Conservation (phyloP, 2,888 invertebrate species). For the Mechanitis mazaeus region DNA sequence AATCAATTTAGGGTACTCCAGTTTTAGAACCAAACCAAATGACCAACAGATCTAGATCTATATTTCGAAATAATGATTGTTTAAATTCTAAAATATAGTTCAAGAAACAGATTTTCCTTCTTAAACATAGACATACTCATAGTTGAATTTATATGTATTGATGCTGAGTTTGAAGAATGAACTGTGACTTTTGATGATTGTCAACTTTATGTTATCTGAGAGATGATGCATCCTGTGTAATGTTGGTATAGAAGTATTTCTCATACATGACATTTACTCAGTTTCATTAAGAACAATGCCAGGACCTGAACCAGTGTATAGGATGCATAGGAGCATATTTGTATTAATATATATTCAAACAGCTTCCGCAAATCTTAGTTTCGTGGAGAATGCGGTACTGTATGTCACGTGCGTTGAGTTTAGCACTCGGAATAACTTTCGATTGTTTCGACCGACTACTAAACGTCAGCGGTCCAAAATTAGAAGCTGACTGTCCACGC, state of each 20-base stretch:
- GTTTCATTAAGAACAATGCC: too few relatives aligned
- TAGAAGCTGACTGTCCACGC: slow-evolving; percentile 60
- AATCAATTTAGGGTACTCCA: too few relatives aligned
- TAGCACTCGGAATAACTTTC: slow-evolving; percentile 70
- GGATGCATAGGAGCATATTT: neutral
- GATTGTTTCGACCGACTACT: slow-evolving; percentile 62
- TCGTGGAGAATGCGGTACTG: slow-evolving; percentile 58
- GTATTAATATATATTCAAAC: slow-evolving; percentile 26
- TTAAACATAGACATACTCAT: too few relatives aligned
- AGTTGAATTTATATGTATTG: too few relatives aligned
- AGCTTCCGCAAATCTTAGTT: slow-evolving; percentile 49
- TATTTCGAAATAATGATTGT: too few relatives aligned
- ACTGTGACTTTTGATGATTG: too few relatives aligned
- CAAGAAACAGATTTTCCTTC: too few relatives aligned
- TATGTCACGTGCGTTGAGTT: slow-evolving; percentile 56
- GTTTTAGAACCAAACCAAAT: too few relatives aligned
- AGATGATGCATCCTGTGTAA: neutral
- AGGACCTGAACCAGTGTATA: neutral
- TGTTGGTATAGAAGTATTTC: neutral
- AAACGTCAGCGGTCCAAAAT: slow-evolving; percentile 63
- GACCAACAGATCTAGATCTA: too few relatives aligned
- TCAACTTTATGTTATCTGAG: neutral
- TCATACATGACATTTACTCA: too few relatives aligned
- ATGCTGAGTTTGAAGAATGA: too few relatives aligned
- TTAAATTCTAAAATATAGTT: too few relatives aligned